Conservation (phyloP, 1,140 invertebrate species). For the Cheumatopsyche charites region DNA sequence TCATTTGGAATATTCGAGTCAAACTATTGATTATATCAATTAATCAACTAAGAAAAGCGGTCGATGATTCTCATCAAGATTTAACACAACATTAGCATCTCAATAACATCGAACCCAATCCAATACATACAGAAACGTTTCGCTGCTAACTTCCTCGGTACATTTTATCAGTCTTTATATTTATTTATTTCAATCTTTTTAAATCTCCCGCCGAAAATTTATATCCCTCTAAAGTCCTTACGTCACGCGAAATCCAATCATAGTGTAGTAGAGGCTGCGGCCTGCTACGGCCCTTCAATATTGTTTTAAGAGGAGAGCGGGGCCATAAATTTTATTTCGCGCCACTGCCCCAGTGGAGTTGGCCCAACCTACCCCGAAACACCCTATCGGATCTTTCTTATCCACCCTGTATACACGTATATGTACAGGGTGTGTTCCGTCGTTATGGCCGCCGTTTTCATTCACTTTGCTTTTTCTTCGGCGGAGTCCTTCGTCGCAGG, state of each 20-base stretch:
- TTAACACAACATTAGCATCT: too few species aligned
- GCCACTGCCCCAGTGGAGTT: constrained; percentile 32
- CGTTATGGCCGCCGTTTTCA: constrained; percentile 21
- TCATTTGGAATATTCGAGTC: too few species aligned
- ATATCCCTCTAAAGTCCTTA: constrained; percentile 44
- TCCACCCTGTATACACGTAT: too few species aligned
- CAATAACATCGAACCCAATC: too few species aligned
- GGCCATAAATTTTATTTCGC: constrained; percentile 47
- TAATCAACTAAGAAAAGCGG: too few species aligned
- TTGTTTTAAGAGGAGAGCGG: constrained; percentile 47
- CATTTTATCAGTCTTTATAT: not conserved
- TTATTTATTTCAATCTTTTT: too few species aligned
- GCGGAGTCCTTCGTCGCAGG: constrained; percentile 14
- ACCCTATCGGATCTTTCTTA: not conserved
- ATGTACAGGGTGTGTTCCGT: not conserved
- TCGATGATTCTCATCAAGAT: too few species aligned
- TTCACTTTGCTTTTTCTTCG: constrained; percentile 31
- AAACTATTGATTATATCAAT: too few species aligned
- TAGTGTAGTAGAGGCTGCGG: constrained; percentile 37
- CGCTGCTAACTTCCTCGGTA: not conserved
- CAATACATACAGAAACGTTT: too few species aligned
- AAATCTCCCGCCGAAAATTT: constrained; percentile 14
- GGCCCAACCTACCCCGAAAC: constrained; percentile 16
- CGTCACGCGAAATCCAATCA: constrained; percentile 49
- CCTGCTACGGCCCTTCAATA: constrained; percentile 42